These are phyloP conservation scores for Zosterops hypoxanthus DNA, from an alignment of 2,113 vertebrate species.

Conservation along the genomic window DNA sequence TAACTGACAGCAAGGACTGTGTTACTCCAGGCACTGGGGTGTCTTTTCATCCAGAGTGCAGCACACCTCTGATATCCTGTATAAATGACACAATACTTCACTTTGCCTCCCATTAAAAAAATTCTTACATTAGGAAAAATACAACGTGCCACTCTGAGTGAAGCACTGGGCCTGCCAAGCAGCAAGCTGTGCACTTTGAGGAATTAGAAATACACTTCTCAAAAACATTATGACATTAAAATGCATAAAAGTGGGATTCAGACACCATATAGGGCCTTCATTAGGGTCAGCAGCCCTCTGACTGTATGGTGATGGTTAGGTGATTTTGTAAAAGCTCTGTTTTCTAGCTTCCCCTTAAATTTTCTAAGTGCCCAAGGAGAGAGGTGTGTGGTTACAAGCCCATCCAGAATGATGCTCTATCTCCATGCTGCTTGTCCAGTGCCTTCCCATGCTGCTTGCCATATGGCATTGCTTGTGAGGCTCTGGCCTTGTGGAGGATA, in stretches of 20 bases:
- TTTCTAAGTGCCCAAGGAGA: not conserved
- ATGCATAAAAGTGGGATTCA: not conserved
- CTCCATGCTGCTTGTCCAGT: not conserved
- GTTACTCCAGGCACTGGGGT: not conserved
- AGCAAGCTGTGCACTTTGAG: not conserved
- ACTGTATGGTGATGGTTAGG: not conserved
- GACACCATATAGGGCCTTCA: not conserved
- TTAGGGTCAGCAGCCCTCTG: not conserved
- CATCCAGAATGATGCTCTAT: not conserved
- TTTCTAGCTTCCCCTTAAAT: not conserved
- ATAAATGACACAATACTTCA: not conserved
- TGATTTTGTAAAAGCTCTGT: not conserved
- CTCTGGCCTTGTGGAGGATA: not conserved
- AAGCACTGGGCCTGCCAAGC: not conserved
- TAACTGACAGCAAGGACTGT: rapidly evolving
- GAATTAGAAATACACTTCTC: not conserved
- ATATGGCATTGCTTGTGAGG: not conserved
- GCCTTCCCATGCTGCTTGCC: not conserved
- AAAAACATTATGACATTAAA: not conserved
- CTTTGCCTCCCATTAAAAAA: not conserved
- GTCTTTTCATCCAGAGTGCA: not conserved
- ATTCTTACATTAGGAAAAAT: not conserved
- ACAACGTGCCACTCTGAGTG: rapidly evolving
- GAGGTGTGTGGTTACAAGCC: not conserved
- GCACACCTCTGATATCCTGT: not conserved